Evolutionary conservation across 2,113 vertebrate species (phyloP), one percentile per base, ranked within the genome.

Genomic region (Phoxinus phoxinus): DNA sequence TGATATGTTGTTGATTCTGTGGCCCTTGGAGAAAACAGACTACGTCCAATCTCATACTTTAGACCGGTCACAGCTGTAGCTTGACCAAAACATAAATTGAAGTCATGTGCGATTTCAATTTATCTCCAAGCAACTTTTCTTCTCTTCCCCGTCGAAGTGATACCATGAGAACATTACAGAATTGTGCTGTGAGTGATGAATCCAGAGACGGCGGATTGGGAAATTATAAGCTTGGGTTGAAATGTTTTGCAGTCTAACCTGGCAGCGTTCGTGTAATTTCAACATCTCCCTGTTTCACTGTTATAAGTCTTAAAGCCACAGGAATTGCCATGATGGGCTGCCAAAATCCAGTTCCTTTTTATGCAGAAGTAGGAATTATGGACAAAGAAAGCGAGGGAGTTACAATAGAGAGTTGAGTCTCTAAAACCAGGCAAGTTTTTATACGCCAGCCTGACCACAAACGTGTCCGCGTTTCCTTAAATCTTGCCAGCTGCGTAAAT

Each of bases 401-500:
- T 94, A 93, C 90, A 93, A 94, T 89, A 77, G 37, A 87, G 46
- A 91, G 89, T 90, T 90, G 74, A 92, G 92, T 67, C 93, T 91
- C 83, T 91, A 90, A 92, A 92, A 91, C 87, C 92, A 89, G 90
- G 89, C 90, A 71, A 90, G 94, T 95, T 89, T 96, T 95, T 95
- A 93, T 93, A 90, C 91, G 88, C 88, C 92, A 87, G 85, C 88
- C 86, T 91, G 88, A 95, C 96, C 94, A 84, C 95, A 96, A 90
- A 87, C 94, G 93, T 84, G 25, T 89, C 94, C 85, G 89, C 27
- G 90, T 93, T 84, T 93, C 91, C 89, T 94, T 96, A 94, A 96
- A 91, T 4, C 91, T 91, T 94, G 95, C 95, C 97, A 96, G 96
- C 97, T 96, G 96, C 93, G 89, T 86, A 94, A 96, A 96, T 92